These are phyloP conservation scores for Schizaphis graminum DNA, from an alignment of 2,888 invertebrate genomes.

Conservation along the genomic window DNA sequence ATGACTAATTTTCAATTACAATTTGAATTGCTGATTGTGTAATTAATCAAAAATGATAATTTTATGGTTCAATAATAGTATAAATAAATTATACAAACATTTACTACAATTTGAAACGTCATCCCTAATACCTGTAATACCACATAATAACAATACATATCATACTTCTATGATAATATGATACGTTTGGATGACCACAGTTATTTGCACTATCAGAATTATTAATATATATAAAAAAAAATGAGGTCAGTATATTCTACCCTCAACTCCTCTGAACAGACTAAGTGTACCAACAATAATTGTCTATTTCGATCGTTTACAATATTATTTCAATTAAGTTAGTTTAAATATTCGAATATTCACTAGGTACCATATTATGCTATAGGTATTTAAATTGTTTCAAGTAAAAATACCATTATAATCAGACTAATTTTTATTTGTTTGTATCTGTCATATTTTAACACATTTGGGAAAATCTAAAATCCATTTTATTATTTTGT, in stretches of 20 bases:
- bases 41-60: slow-evolving; percentile 1
- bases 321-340: background rate
- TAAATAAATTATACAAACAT: background rate
- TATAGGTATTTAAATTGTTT: background rate
- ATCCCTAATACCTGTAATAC: background rate
- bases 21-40: background rate
- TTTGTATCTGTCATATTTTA: background rate
- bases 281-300: background rate
- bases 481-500: background rate
- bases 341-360: background rate
- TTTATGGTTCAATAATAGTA: background rate
- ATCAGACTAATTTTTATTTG: background rate
- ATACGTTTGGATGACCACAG: background rate
- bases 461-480: background rate
- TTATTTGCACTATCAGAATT: background rate
- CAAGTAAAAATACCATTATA: background rate
- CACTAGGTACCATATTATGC: background rate
- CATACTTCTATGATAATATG: background rate
- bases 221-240: background rate
- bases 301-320: background rate
- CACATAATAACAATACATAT: background rate
- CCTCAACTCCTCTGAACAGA: background rate
- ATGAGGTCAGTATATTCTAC: background rate
- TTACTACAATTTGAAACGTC: background rate
- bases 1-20: background rate